phyloP scores from a whole-genome alignment of 2,113 vertebrate species.

The Accipiter cooperii region DNA sequence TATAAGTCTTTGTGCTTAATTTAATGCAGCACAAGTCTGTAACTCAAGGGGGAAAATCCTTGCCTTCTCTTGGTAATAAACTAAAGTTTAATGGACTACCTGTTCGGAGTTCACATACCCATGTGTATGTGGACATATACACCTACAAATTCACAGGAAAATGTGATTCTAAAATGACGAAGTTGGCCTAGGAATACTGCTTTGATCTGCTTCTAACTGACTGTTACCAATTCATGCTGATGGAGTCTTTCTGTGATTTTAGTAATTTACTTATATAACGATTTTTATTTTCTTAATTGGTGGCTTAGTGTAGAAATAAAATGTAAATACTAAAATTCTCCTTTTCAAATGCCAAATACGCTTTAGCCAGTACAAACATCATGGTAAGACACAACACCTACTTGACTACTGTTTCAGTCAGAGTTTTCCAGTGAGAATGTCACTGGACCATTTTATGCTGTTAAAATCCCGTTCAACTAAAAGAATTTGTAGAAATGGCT shows the following conservation, averaged over 20 bases:
- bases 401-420: neutral
- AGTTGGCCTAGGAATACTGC: neutral
- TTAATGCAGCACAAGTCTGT: neutral
- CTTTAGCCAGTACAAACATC: neutral
- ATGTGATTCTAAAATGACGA: neutral
- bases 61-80: neutral
- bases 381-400: neutral
- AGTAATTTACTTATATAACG: neutral
- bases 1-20: neutral
- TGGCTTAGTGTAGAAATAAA: neutral
- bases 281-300: neutral
- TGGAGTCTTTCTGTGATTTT: neutral
- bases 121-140: neutral
- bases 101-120: neutral
- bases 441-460: neutral
- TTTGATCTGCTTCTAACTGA: neutral
- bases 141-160: neutral
- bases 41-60: neutral
- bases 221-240: neutral
- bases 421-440: neutral
- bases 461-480: neutral
- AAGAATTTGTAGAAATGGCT: neutral
- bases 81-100: neutral
- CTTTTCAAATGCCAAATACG: neutral
- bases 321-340: neutral